phyloP scores from a whole-genome alignment of 2,113 vertebrate species.

The Tamias sibiricus region DNA sequence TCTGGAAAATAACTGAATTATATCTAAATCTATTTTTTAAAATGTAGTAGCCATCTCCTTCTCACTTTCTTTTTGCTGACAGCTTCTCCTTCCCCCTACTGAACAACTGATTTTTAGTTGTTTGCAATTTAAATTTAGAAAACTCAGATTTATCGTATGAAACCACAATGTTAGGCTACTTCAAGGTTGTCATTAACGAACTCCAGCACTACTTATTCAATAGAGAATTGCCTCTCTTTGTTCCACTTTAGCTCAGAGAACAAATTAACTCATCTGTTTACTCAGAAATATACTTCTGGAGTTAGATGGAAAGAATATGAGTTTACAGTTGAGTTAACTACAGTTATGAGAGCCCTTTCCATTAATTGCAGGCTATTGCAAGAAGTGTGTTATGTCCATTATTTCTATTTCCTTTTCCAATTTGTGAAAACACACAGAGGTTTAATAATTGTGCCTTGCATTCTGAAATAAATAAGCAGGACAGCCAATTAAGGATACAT shows the following conservation, averaged over 20 bases:
- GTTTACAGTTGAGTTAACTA: constrained; percentile 67
- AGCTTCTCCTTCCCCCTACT: constrained; percentile 36
- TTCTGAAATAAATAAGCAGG: constrained; percentile 73
- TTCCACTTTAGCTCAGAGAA: constrained; percentile 65
- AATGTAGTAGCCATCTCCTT: constrained; percentile 27
- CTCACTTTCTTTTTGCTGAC: constrained; percentile 41
- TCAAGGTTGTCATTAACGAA: constrained; percentile 67
- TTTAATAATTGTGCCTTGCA: constrained; percentile 71
- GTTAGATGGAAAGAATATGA: constrained; percentile 57
- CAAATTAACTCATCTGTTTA: constrained; percentile 78
- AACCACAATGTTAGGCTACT: constrained; percentile 56
- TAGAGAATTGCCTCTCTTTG: constrained; percentile 65
- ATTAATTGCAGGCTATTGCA: constrained; percentile 70
- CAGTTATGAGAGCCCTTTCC: constrained; percentile 63
- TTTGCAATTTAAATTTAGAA: constrained; percentile 64
- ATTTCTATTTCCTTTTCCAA: constrained; percentile 73
- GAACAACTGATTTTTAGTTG: constrained; percentile 61
- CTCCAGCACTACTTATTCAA: constrained; percentile 48
- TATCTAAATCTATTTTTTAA: constrained; percentile 51
- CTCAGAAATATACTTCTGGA: constrained; percentile 67
- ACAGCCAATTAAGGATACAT: constrained; percentile 66
- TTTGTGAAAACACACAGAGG: constrained; percentile 66
- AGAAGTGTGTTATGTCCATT: constrained; percentile 41
- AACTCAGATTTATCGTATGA: constrained; percentile 55
- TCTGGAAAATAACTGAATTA: constrained; percentile 35